A percentile compares a stretch with the other conserved stretches of the same genome.
phyloP scores from a whole-genome alignment of 92 coral and sea anemone genomes.

The Palythoa heliodiscus region DNA sequence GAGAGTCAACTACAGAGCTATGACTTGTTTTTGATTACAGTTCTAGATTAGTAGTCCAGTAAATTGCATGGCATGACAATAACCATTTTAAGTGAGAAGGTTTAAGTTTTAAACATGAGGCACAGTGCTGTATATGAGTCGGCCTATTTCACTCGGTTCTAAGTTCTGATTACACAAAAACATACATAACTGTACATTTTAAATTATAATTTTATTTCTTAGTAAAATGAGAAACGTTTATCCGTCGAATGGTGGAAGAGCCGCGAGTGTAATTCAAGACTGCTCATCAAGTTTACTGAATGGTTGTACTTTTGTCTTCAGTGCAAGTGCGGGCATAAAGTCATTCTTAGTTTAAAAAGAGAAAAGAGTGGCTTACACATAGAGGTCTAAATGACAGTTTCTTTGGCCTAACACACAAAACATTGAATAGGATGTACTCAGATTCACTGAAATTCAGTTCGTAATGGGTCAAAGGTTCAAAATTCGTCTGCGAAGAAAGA shows the following conservation, averaged over 20 bases:
- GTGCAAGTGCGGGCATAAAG: not conserved
- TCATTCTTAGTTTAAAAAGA: not conserved
- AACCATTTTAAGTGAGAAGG: not conserved
- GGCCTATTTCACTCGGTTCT: not conserved
- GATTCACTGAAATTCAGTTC: not conserved
- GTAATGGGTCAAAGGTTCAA: slow-evolving; percentile 25
- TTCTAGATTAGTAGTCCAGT: slow-evolving; percentile 1
- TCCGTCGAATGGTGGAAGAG: not conserved
- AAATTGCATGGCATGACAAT: slow-evolving; percentile 1
- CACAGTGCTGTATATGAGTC: not conserved
- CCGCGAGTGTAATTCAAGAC: slow-evolving; percentile 25
- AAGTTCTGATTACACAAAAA: not conserved
- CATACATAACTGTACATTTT: not conserved
- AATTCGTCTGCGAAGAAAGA: slow-evolving; percentile 24
- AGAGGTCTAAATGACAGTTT: not conserved
- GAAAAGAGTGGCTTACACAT: not conserved
- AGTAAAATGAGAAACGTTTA: not conserved
- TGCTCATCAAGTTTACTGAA: not conserved
- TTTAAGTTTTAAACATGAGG: not conserved
- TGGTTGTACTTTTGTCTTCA: slow-evolving; percentile 30
- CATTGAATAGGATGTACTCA: no score
- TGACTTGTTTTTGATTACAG: slow-evolving; percentile 29
- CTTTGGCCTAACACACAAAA: not conserved
- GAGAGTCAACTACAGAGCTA: not conserved
- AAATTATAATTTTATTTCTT: not conserved